A percentile compares a stretch with the other conserved stretches of the same genome.
phyloP scores from a whole-genome alignment of 1,140 invertebrate genomes.

The Pygmarrhopalites habei region DNA sequence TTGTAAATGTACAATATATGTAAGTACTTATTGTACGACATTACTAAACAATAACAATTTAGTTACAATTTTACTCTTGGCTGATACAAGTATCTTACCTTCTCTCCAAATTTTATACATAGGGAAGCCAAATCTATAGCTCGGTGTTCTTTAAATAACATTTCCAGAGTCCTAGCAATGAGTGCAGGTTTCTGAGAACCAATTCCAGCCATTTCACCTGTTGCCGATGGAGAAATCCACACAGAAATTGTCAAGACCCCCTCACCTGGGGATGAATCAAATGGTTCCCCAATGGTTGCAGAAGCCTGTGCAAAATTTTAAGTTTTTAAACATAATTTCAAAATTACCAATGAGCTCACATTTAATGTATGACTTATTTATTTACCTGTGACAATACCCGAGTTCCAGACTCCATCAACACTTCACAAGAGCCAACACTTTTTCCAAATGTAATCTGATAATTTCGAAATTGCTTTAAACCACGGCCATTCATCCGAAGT shows the following conservation, averaged over 20 bases:
- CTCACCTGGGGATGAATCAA: constrained; percentile 36
- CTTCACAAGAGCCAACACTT: constrained; percentile 34
- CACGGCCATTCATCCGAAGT: constrained; percentile 25
- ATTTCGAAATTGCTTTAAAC: constrained; percentile 22
- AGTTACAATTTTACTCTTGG: no score
- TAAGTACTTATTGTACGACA: no score
- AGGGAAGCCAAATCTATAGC: constrained; percentile 36
- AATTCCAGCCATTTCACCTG: constrained; percentile 35
- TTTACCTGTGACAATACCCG: constrained; percentile 35
- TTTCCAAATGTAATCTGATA: constrained; percentile 28
- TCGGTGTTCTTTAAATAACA: constrained; percentile 35
- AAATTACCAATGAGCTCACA: background rate
- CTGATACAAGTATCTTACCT: no score
- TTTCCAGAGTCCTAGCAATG: constrained; percentile 31
- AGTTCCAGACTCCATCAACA: constrained; percentile 26
- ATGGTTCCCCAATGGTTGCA: constrained; percentile 34
- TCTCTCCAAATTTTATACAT: constrained; percentile 39
- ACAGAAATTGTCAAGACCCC: constrained; percentile 33
- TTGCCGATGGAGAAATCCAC: constrained; percentile 37
- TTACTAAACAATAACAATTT: no score
- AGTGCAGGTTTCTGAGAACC: constrained; percentile 32
- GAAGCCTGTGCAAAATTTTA: background rate
- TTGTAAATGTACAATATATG: no score
- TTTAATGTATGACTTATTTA: background rate
- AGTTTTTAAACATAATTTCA: background rate